Percentiles rank a stretch among this genome's conserved stretches.
phyloP scores from a whole-genome alignment of 35 echinoderm and acorn worm genomes.

The Chiridota heheva region DNA sequence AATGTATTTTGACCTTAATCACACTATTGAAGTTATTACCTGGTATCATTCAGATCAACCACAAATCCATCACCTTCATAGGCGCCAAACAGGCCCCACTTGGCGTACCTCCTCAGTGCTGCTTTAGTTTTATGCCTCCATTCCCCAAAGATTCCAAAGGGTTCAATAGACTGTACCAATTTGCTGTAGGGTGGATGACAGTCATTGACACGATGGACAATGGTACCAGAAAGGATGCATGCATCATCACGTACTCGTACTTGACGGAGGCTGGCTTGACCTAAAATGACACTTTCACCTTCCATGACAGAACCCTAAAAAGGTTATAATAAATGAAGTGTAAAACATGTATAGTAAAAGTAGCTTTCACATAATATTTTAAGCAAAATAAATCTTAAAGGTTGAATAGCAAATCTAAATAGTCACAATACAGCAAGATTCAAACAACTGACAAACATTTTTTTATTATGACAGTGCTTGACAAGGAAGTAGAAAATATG shows the following conservation, averaged over 20 bases:
- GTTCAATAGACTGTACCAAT: conserved; percentile 1
- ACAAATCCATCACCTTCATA: conserved; percentile 87
- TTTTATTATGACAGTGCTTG: no score
- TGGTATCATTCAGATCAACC: conserved; percentile 70
- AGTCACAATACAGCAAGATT: no score
- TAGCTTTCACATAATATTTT: not conserved
- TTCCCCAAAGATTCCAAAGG: conserved; percentile 50
- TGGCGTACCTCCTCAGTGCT: conserved; percentile 55
- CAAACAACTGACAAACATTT: no score
- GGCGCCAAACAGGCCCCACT: conserved; percentile 71
- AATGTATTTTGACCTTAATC: no score
- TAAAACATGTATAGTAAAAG: not conserved
- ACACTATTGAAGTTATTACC: no score
- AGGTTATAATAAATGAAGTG: not conserved
- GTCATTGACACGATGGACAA: conserved; percentile 30
- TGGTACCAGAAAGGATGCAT: conserved; percentile 43
- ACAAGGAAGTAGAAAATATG: no score
- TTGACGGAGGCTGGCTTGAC: conserved; percentile 65
- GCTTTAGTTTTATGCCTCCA: conserved; percentile 52
- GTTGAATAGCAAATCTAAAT: not conserved
- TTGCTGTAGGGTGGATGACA: conserved; percentile 45
- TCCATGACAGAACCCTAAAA: conserved; percentile 47
- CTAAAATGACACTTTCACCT: conserved; percentile 66
- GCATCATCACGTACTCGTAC: conserved; percentile 43
- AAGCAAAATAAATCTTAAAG: not conserved